These are phyloP conservation scores for Neotoma lepida DNA, from an alignment of 2,113 vertebrate genomes.

Conservation along the genomic window DNA sequence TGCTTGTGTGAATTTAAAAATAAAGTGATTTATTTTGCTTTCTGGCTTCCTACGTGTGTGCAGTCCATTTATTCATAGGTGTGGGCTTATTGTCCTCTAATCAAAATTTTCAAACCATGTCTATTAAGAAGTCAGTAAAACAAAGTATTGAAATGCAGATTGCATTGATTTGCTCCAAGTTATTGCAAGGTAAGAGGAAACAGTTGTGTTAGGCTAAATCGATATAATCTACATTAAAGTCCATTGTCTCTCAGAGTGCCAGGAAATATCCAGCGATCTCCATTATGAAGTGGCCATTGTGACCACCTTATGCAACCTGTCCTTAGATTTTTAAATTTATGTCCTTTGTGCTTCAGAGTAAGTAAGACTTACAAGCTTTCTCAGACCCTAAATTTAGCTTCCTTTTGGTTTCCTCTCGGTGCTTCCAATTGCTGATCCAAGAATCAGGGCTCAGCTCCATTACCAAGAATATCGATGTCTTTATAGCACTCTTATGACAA, in stretches of 20 bases:
- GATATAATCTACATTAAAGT: slow-evolving; percentile 75
- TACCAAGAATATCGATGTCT: neutral
- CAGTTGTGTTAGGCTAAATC: slow-evolving; percentile 67
- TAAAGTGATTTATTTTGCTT: slow-evolving; percentile 73
- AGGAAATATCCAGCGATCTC: slow-evolving; percentile 72
- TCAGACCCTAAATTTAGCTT: slow-evolving; percentile 59
- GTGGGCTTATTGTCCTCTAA: slow-evolving; percentile 69
- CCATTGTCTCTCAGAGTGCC: slow-evolving; percentile 50
- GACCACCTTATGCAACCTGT: slow-evolving; percentile 64
- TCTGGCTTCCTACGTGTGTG: slow-evolving; percentile 50
- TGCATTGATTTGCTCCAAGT: slow-evolving; percentile 72
- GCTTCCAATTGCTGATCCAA: slow-evolving; percentile 13
- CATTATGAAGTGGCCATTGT: slow-evolving; percentile 34
- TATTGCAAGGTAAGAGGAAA: slow-evolving; percentile 77
- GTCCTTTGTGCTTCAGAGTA: slow-evolving; percentile 23
- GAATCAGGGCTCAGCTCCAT: neutral
- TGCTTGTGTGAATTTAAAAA: slow-evolving; percentile 73
- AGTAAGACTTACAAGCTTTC: slow-evolving; percentile 48
- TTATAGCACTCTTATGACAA: neutral
- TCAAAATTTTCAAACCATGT: slow-evolving; percentile 62
- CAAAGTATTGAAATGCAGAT: slow-evolving; percentile 68
- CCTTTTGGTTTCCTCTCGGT: neutral
- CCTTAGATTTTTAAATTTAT: slow-evolving; percentile 70
- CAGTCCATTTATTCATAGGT: slow-evolving; percentile 67
- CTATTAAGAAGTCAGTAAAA: slow-evolving; percentile 78